Base-by-base conservation (phyloP, 1,140 invertebrate genomes). In the Pissodes strobi region DNA sequence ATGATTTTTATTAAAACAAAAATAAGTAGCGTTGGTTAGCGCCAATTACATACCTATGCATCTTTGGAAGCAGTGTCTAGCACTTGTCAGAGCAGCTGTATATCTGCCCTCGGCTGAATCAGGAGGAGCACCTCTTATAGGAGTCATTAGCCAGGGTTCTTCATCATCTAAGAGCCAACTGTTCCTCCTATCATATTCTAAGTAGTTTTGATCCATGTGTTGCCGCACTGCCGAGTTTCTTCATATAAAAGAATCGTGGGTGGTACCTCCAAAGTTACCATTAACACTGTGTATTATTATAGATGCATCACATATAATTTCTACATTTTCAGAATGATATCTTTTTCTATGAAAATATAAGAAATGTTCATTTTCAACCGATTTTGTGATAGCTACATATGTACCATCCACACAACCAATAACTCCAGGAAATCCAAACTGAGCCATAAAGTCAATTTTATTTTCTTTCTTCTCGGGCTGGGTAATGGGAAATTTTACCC, bases 351-450 rank as follows among this genome's bases (percentile, higher is more conserved):
- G 17, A 34, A 69, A 59, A 48, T 66, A 73, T 8, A 37, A 1
- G 37, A 37, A 2, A 43, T 73, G 49, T 9, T 22, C 22, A 18
- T 69, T 59, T 27, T 43, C 55, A 22, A 23, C 49, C 15, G 67
- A 55, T 64, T 48, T 61, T 56, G 63, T 55, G 48, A 73, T 72
- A 60, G 39, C 62, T 2, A 74, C 37, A 49, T 74, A 71, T 12
- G 72, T 75, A 60, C 74, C 73, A 41, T 76, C 73, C 10, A 77
- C 70, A 34, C 67, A 69, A n/a, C 30, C 6, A 8, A n/a, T n/a
- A n/a, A n/a, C 6, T 34, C 6, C 6, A n/a, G n/a, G n/a, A n/a
- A n/a, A n/a, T n/a, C n/a, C 6, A n/a, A 34, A 34, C 6, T 34
- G n/a, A n/a, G n/a, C 2, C 1, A 17, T 46, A 13, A 17, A 18